Base-by-base conservation (phyloP, 2,888 invertebrate species). In the Hecatera dysodea region DNA sequence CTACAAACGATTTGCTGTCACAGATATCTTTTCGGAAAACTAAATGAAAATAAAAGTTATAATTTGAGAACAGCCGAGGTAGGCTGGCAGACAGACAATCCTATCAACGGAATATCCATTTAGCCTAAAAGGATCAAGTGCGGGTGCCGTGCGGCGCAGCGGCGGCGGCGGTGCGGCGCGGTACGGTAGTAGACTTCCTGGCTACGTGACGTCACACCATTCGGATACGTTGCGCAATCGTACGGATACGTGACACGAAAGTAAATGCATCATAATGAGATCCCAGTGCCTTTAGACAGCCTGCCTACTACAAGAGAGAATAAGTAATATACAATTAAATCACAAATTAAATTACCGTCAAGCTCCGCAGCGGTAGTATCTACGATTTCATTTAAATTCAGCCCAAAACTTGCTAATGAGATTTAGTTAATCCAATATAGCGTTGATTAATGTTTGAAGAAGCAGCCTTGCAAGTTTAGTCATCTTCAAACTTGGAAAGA, bases 111-210 rank as follows among this genome's bases (percentile, higher is more conserved):
- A 84, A 93, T 91, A 93, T 94, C 92, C 92, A 90, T 90, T 93
- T 93, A 93, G 88, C 86, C 87, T 93, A 93, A 94, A 93, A 91
- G 93, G 93, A 94, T 94, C 91, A 92, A 90, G 87, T 81, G 78
- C 89, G 71, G 73, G 75, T 79, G 79, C 89, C 64, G 62, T 60
- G 62, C 52, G 70, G 44, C n/a, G 56, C 59, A 57, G 62, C 52
- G 70, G 68, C 77, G 72, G 42, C 57, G 70, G 46, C n/a, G 56
- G 68, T 44, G 8, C 78, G 72, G 67, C 78, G 78, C 89, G 72
- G 71, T 33, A 65, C 78, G 86, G 86, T 87, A 88, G 88, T 85
- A 91, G 88, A 91, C 91, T 92, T 93, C 93, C 92, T 88, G 90
- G 64, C 85, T 84, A 75, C 84, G 86, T 90, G 91, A 92, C 90